These are phyloP conservation scores for Ceratosolen solmsi DNA, from an alignment of 1,140 invertebrate species.

Conservation along the genomic window DNA sequence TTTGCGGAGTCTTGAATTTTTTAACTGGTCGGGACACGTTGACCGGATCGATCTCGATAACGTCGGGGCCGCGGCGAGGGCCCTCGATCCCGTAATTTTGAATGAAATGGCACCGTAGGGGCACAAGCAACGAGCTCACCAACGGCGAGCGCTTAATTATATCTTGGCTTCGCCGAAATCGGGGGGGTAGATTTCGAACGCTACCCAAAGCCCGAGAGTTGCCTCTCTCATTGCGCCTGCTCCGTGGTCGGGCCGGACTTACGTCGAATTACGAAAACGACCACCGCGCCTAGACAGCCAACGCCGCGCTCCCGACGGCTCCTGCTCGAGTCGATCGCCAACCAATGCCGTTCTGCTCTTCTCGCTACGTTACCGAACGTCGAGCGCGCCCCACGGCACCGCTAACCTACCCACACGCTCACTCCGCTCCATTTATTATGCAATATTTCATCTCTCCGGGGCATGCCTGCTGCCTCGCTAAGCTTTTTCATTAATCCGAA, in stretches of 20 bases:
- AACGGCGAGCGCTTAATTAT: neutral
- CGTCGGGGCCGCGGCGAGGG: no score
- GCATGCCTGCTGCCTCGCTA: no score
- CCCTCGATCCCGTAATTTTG: no score
- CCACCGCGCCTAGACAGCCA: neutral
- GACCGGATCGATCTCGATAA: neutral
- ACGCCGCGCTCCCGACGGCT: neutral
- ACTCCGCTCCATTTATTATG: no score
- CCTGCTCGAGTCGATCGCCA: neutral
- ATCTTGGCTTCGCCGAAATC: slow-evolving; percentile 25
- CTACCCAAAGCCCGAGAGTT: slow-evolving; percentile 37
- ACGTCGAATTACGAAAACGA: neutral
- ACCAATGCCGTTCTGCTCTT: neutral
- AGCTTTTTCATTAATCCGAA: no score
- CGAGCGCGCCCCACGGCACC: no score
- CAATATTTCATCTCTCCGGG: no score
- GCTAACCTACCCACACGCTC: no score
- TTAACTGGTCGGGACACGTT: no score
- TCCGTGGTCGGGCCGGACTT: no score
- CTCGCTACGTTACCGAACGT: no score
- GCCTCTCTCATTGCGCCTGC: slow-evolving; percentile 41
- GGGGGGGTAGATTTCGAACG: slow-evolving; percentile 31
- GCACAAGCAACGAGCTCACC: neutral
- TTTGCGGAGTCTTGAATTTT: slow-evolving; percentile 23
- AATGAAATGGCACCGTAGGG: neutral